phyloP scores from a whole-genome alignment of 2,888 invertebrate species.

The Gnatocerus cornutus region DNA sequence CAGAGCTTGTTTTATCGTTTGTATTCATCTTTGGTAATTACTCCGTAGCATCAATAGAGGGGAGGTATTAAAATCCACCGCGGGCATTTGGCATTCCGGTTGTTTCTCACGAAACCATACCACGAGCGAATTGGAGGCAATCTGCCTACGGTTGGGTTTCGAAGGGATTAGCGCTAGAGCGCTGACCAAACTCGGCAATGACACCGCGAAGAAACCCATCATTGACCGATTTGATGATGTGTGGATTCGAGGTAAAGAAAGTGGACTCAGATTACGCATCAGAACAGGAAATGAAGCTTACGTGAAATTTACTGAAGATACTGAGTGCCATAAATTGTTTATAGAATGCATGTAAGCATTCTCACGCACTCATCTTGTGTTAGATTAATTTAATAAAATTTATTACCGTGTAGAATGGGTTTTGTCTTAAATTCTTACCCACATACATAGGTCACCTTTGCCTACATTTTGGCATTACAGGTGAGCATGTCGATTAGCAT shows the following conservation, averaged over 20 bases:
- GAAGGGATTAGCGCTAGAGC: slow-evolving; percentile 72
- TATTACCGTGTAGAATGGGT: too few species aligned
- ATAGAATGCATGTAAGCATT: slow-evolving; percentile 62
- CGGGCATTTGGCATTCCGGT: slow-evolving; percentile 83
- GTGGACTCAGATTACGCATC: slow-evolving; percentile 58
- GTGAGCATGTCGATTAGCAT: slow-evolving; percentile 61
- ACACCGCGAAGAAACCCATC: slow-evolving; percentile 46
- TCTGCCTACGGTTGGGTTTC: slow-evolving; percentile 79
- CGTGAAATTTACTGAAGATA: slow-evolving; percentile 62
- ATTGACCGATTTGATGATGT: slow-evolving; percentile 64
- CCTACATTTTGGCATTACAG: slow-evolving; percentile 59
- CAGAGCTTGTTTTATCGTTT: not conserved
- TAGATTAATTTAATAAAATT: slow-evolving; percentile 4
- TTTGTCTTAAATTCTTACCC: slow-evolving; percentile 12
- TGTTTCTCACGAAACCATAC: slow-evolving; percentile 76
- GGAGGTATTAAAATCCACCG: slow-evolving; percentile 78
- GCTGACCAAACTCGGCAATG: slow-evolving; percentile 51
- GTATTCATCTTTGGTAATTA: slow-evolving; percentile 14
- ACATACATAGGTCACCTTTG: slow-evolving; percentile 58
- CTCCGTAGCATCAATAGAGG: slow-evolving; percentile 72
- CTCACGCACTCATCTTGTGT: slow-evolving; percentile 9
- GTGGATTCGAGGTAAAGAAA: slow-evolving; percentile 60
- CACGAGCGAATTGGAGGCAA: slow-evolving; percentile 73
- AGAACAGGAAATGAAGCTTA: slow-evolving; percentile 65
- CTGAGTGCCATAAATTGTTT: slow-evolving; percentile 64